A percentile compares a stretch with the other conserved stretches of the same genome.
Evolutionary conservation across 2,113 vertebrate species (phyloP).

Genomic region (Eublepharis macularius): DNA sequence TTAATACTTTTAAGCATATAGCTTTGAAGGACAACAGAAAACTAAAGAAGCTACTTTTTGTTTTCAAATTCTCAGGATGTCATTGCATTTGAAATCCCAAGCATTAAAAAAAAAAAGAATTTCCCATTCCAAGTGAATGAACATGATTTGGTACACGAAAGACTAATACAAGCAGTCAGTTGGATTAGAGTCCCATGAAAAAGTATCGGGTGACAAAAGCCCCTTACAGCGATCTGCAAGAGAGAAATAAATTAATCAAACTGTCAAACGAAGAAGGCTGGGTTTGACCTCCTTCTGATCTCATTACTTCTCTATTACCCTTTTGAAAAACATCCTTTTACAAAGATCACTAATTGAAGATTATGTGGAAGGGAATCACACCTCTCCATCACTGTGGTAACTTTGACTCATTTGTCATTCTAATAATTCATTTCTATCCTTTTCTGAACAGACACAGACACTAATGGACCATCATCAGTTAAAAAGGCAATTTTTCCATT

Average conservation of each 20-base stretch:
- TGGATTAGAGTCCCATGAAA: conserved; percentile 69
- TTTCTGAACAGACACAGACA: conserved; percentile 79
- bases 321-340: conserved; percentile 89
- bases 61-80: conserved; percentile 7
- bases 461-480: conserved; percentile 85
- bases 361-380: conserved; percentile 83
- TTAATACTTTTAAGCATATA: neutral
- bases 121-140: conserved; percentile 41
- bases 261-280: conserved; percentile 87
- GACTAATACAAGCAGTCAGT: conserved; percentile 65
- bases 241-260: conserved; percentile 95
- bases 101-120: conserved; percentile 13
- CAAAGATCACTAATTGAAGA: conserved; percentile 93
- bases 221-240: conserved; percentile 83
- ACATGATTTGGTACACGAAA: conserved; percentile 49
- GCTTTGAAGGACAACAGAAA: neutral
- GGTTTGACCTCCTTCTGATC: conserved; percentile 90
- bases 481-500: conserved; percentile 87
- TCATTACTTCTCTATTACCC: conserved; percentile 89
- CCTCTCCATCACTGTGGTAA: conserved; percentile 83
- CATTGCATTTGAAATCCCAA: conserved; percentile 34
- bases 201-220: conserved; percentile 82
- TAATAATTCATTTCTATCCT: conserved; percentile 85
- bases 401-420: conserved; percentile 86
- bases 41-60: neutral